A percentile compares a stretch with the other conserved stretches of the same genome.
Conservation (phyloP, 2,113 vertebrate species). For the Pheucticus melanocephalus region DNA sequence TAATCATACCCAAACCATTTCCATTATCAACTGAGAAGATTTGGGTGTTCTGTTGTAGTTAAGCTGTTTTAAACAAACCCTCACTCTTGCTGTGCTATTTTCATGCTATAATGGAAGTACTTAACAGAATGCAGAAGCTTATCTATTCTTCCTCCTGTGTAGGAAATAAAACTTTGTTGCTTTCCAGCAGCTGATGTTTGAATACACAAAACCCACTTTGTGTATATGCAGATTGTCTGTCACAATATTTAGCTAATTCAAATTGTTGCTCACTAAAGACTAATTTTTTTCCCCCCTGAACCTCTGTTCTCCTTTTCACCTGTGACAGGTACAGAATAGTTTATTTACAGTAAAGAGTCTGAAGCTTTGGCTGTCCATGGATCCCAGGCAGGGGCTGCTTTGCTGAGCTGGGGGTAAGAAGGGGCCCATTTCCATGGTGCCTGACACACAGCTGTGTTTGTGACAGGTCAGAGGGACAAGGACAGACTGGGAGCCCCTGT, state of each 20-base stretch:
- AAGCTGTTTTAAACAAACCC: constrained; percentile 20
- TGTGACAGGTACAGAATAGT: not conserved
- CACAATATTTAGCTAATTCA: not conserved
- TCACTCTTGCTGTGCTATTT: not conserved
- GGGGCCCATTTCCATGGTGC: not conserved
- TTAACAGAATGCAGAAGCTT: not conserved
- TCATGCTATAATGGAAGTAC: not conserved
- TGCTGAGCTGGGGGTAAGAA: not conserved
- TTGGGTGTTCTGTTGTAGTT: not conserved
- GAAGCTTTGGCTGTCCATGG: accelerated
- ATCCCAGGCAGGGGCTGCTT: not conserved
- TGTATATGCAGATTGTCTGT: not conserved
- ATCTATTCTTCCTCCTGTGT: not conserved
- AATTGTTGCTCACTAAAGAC: not conserved
- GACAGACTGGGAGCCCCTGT: not conserved
- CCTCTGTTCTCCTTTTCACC: not conserved
- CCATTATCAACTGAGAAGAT: constrained; percentile 13
- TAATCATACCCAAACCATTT: not conserved
- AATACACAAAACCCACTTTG: not conserved
- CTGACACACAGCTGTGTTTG: not conserved
- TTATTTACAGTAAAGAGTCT: not conserved
- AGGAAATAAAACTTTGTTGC: not conserved
- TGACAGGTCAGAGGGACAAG: not conserved
- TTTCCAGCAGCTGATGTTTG: not conserved
- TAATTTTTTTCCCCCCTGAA: not conserved